Conservation (phyloP, 92 coral and sea anemone species). For the Bergia sp. region DNA sequence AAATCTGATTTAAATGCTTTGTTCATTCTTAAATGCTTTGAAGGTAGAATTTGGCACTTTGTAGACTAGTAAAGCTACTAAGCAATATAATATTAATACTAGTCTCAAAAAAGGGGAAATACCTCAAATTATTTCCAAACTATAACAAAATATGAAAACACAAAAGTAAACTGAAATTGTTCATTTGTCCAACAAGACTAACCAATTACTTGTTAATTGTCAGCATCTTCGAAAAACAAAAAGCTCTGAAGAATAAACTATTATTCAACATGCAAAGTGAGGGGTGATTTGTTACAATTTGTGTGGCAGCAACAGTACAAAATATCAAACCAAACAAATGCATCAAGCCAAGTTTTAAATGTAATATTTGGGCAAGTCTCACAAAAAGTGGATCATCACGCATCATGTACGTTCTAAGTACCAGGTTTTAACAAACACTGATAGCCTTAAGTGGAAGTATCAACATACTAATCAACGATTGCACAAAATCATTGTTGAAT, state of each 20-base stretch:
- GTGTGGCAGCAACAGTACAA: background rate
- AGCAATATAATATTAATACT: too few relatives aligned
- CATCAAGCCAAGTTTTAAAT: background rate
- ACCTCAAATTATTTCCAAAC: too few relatives aligned
- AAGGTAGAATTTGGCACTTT: too few relatives aligned
- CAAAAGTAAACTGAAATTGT: too few relatives aligned
- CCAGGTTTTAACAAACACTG: background rate
- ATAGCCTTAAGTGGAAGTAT: background rate
- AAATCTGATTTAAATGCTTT: too few relatives aligned
- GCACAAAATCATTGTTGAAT: background rate
- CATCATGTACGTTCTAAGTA: background rate
- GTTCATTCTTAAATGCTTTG: too few relatives aligned
- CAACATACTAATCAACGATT: background rate
- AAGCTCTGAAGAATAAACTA: background rate
- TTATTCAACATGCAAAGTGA: background rate
- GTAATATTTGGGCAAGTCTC: background rate
- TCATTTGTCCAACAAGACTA: background rate
- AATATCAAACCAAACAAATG: slow-evolving; percentile 11
- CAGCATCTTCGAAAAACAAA: background rate
- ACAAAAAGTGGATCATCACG: background rate
- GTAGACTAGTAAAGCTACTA: too few relatives aligned
- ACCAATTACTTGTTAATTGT: background rate
- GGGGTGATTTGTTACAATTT: background rate
- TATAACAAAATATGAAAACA: too few relatives aligned
- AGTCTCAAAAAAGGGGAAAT: too few relatives aligned